phyloP scores from a whole-genome alignment of 1,140 invertebrate species.

The Bemisia tabaci region DNA sequence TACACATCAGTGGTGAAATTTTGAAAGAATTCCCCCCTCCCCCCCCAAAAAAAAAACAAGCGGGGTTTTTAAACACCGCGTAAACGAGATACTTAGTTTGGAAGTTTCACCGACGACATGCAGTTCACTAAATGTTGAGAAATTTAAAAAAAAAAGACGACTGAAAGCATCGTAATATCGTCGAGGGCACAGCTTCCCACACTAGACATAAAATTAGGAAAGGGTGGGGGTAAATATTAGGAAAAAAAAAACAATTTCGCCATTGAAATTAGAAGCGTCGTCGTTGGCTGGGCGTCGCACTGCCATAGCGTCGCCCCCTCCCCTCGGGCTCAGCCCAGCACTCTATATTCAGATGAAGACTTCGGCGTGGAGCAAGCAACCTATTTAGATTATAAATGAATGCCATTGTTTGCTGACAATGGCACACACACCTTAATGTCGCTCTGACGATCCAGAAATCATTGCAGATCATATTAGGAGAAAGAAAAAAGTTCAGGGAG shows the following conservation, averaged over 20 bases:
- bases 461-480: background rate
- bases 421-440: background rate
- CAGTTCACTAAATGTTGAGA: too few species aligned
- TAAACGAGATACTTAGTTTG: too few species aligned
- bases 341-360: background rate
- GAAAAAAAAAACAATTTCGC: background rate
- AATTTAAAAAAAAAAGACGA: too few species aligned
- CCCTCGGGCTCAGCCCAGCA: background rate
- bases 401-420: background rate
- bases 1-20: too few species aligned
- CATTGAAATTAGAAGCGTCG: background rate
- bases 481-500: background rate
- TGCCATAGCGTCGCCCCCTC: background rate
- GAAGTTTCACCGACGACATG: too few species aligned
- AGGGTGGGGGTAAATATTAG: background rate
- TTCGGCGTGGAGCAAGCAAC: background rate
- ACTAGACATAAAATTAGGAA: too few species aligned
- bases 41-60: too few species aligned
- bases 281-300: background rate
- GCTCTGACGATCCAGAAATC: background rate
- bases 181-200: too few species aligned
- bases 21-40: too few species aligned
- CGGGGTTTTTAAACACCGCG: too few species aligned
- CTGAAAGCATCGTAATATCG: too few species aligned
- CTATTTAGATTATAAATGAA: constrained; percentile 3